A percentile compares a stretch with the other conserved stretches of the same genome.
Conservation (phyloP, 2,888 invertebrate genomes). For the Microchrysa polita region DNA sequence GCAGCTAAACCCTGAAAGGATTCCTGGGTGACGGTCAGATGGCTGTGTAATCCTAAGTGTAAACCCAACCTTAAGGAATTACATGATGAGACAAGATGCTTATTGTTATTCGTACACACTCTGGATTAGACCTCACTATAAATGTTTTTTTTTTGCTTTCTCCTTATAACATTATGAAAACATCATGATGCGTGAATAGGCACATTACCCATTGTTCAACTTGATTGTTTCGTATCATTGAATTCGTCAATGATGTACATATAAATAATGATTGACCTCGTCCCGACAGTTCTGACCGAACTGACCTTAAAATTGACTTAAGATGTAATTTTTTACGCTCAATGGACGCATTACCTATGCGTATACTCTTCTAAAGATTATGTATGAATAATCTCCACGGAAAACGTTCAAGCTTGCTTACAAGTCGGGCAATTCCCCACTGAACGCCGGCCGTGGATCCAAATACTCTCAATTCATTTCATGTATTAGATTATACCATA, state of each 20-base stretch:
- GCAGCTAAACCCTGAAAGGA: no score
- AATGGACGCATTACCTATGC: no score
- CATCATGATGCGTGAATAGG: constrained; percentile 33
- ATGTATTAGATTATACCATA: constrained; percentile 11
- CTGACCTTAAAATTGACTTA: constrained; percentile 33
- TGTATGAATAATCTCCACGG: not conserved
- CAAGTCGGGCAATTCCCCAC: not conserved
- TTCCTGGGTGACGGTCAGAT: no score
- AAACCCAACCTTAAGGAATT: no score
- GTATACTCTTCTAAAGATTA: not conserved
- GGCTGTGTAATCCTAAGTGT: no score
- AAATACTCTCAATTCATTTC: constrained; percentile 4
- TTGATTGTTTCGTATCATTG: constrained; percentile 16
- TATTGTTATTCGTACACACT: no score
- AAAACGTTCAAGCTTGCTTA: not conserved
- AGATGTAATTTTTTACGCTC: constrained; percentile 4
- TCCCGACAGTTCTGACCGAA: constrained; percentile 20
- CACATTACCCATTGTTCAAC: constrained; percentile 27
- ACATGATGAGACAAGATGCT: no score
- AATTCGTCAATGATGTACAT: not conserved
- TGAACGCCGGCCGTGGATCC: not conserved
- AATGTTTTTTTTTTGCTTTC: no score
- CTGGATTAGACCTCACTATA: no score
- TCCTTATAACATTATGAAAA: constrained; percentile 19
- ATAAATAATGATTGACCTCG: constrained; percentile 18